Evolutionary conservation across 2,888 invertebrate genomes (phyloP).

Genomic region (Drosophila imparisetae): DNA sequence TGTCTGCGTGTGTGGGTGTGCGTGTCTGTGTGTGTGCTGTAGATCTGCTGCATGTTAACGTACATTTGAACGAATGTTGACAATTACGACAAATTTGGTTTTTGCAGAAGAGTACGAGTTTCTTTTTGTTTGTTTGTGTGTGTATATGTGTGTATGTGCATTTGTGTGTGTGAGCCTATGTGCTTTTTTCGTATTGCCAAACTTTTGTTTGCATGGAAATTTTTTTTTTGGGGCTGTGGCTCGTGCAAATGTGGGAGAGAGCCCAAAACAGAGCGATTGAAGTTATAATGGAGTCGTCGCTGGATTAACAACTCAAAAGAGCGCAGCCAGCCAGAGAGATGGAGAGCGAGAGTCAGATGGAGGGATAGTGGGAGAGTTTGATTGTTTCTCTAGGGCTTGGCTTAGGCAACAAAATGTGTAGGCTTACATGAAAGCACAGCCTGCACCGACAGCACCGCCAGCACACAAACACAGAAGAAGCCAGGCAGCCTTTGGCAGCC

Average conservation of each 20-base stretch:
- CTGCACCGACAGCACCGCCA: slow-evolving; percentile 10
- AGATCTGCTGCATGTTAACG: slow-evolving; percentile 55
- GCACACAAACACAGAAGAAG: slow-evolving; percentile 17
- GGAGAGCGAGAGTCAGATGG: neutral
- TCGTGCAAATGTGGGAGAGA: slow-evolving; percentile 60
- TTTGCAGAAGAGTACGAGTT: slow-evolving; percentile 37
- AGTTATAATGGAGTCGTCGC: slow-evolving; percentile 67
- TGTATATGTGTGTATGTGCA: slow-evolving; percentile 17
- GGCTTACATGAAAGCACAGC: slow-evolving; percentile 33
- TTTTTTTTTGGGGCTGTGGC: slow-evolving; percentile 79
- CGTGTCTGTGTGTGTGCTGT: slow-evolving; percentile 11
- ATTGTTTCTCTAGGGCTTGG: slow-evolving; percentile 64
- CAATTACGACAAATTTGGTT: slow-evolving; percentile 77
- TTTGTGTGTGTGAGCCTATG: slow-evolving; percentile 19
- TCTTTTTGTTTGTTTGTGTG: slow-evolving; percentile 5
- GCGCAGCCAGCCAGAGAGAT: slow-evolving; percentile 16
- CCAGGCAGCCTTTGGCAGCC: neutral
- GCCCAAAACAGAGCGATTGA: slow-evolving; percentile 36
- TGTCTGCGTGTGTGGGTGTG: slow-evolving; percentile 5
- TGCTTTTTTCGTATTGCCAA: slow-evolving; percentile 25
- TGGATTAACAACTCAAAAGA: slow-evolving; percentile 55
- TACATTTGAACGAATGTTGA: slow-evolving; percentile 76
- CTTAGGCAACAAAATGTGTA: slow-evolving; percentile 36
- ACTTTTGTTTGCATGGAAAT: slow-evolving; percentile 41
- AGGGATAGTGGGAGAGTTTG: slow-evolving; percentile 6